These are phyloP conservation scores for Drosophila trapezifrons DNA, from an alignment of 1,140 invertebrate species.

Conservation along the genomic window DNA sequence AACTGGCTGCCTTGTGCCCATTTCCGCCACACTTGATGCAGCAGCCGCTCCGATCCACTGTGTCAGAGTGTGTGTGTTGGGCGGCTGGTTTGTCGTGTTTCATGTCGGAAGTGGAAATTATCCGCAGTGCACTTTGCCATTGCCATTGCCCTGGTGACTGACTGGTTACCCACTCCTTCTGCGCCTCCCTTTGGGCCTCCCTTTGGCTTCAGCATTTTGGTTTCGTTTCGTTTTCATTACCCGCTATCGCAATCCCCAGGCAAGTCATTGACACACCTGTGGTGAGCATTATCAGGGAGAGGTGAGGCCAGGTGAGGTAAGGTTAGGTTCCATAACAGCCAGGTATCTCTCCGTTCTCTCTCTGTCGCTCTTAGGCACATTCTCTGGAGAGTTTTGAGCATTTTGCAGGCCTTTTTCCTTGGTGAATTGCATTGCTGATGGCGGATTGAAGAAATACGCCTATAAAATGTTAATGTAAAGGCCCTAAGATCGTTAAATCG, in stretches of 20 bases:
- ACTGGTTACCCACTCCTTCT: conserved; percentile 32
- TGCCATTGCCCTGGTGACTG: conserved; percentile 72
- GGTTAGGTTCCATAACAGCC: conserved; percentile 18
- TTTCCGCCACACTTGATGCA: too few species aligned
- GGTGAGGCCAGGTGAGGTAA: conserved; percentile 15
- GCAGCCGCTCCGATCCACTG: too few species aligned
- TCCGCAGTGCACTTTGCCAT: conserved; percentile 60
- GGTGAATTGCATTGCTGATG: conserved; percentile 30
- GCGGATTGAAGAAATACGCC: conserved; percentile 13
- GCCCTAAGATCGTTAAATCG: neutral
- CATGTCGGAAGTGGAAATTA: conserved; percentile 80
- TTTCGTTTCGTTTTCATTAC: conserved; percentile 80
- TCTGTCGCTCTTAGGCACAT: neutral
- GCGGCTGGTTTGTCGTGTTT: conserved; percentile 64
- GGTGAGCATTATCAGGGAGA: conserved; percentile 41
- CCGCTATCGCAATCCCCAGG: conserved; percentile 59
- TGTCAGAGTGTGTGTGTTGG: neutral
- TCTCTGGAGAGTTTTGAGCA: conserved; percentile 39
- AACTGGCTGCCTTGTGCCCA: too few species aligned
- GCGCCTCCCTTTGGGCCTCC: conserved; percentile 27
- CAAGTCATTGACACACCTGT: conserved; percentile 79
- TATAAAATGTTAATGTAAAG: conserved; percentile 1
- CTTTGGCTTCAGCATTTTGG: conserved; percentile 54
- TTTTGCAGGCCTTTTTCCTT: conserved; percentile 39
- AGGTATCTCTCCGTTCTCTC: neutral